phyloP scores from a whole-genome alignment of 2,113 vertebrate genomes.

The Oncorhynchus masou region DNA sequence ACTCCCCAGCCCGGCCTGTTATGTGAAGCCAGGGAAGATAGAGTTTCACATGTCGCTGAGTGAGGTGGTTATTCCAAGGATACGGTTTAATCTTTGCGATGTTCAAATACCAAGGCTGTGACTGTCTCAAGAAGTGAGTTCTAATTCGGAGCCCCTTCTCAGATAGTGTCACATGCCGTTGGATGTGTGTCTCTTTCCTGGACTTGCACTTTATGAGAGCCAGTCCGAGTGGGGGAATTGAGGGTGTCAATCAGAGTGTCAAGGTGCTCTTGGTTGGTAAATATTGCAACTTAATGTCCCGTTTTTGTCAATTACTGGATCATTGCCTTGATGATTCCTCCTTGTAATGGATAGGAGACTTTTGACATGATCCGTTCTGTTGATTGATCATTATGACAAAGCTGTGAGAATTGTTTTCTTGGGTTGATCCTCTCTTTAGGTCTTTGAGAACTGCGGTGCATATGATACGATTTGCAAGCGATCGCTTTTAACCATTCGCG shows the following conservation, averaged over 20 bases:
- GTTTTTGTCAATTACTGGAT: background rate
- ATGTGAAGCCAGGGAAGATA: background rate
- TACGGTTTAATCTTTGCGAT: conserved; percentile 42
- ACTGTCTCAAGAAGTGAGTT: conserved; percentile 16
- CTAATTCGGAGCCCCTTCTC: conserved; percentile 29
- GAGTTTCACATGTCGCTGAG: conserved; percentile 3
- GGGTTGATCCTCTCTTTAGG: background rate
- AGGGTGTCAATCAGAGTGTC: too few relatives aligned
- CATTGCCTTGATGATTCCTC: background rate
- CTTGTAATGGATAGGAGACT: background rate
- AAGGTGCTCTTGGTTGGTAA: background rate
- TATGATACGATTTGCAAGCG: background rate
- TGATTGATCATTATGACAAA: background rate
- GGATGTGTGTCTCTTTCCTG: background rate
- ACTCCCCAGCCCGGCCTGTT: background rate
- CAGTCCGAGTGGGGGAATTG: too few relatives aligned
- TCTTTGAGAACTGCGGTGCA: background rate
- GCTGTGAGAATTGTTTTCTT: background rate
- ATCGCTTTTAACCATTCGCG: conserved; percentile 12
- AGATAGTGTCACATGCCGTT: conserved; percentile 5
- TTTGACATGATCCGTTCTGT: background rate
- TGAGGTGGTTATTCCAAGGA: conserved; percentile 39
- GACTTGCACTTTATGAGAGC: too few relatives aligned
- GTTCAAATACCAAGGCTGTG: conserved; percentile 34
- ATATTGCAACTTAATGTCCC: background rate